Evolutionary conservation across 2,797 vertebrate genomes (phyloP).

Genomic region (Lophius americanus): DNA sequence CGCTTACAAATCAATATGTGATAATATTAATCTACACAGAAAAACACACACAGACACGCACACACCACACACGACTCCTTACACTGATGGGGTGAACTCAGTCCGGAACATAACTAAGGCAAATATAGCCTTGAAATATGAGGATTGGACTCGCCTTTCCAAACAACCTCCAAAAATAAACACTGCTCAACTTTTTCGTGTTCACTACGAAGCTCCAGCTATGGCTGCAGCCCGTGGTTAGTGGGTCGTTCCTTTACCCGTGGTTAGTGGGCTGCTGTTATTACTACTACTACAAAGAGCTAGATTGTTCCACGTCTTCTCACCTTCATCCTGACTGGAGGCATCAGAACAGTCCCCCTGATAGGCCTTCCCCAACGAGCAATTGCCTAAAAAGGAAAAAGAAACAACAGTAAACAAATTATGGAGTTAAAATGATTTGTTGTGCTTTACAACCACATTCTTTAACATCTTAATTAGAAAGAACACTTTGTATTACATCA

Average conservation of each 20-base stretch:
- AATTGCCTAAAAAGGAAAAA: slow-evolving; percentile 79
- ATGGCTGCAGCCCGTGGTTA: background rate
- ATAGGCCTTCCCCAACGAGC: slow-evolving; percentile 84
- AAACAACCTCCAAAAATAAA: slow-evolving; percentile 51
- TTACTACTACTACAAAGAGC: background rate
- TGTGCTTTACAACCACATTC: background rate
- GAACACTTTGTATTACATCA: background rate
- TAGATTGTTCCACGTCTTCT: slow-evolving; percentile 13
- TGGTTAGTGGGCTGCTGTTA: background rate
- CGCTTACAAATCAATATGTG: too few relatives aligned
- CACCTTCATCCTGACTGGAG: slow-evolving; percentile 97
- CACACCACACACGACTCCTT: too few relatives aligned
- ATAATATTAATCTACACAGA: too few relatives aligned
- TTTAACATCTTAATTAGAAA: background rate
- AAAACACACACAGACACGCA: too few relatives aligned
- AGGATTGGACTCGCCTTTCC: slow-evolving; percentile 49
- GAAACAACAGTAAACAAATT: background rate
- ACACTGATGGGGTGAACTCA: slow-evolving; percentile 10
- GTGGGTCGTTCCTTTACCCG: slow-evolving; percentile 1
- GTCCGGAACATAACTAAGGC: slow-evolving; percentile 22
- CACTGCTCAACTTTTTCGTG: slow-evolving; percentile 19
- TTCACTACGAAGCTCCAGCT: slow-evolving; percentile 7
- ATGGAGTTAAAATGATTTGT: background rate
- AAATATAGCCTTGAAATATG: slow-evolving; percentile 62
- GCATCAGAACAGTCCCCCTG: slow-evolving; percentile 91